These are phyloP conservation scores for Epinotia bilunana DNA, from an alignment of 2,888 invertebrate genomes.

Conservation along the genomic window DNA sequence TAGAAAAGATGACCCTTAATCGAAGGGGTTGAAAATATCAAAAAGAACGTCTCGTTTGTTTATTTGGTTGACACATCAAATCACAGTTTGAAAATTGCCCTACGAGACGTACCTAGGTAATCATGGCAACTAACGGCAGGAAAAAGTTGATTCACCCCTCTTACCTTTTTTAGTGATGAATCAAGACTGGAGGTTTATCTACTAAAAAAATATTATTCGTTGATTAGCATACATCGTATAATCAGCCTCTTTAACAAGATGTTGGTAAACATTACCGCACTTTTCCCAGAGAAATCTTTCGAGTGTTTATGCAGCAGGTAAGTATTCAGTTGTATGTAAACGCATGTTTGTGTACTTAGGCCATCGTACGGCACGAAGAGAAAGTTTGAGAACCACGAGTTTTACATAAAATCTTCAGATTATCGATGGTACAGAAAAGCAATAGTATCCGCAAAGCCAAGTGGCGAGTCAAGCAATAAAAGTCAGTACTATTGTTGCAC, in stretches of 20 bases:
- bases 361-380: background rate
- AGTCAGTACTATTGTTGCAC: too few species aligned
- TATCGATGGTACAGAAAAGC: background rate
- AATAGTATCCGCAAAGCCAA: too few species aligned
- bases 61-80: too few species aligned
- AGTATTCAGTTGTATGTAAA: constrained; percentile 6
- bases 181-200: background rate
- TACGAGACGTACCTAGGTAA: too few species aligned
- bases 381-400: constrained; percentile 10
- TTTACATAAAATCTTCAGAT: constrained; percentile 11
- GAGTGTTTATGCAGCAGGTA: background rate
- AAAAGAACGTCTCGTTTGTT: too few species aligned
- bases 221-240: background rate
- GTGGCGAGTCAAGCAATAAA: too few species aligned
- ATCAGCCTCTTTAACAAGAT: background rate
- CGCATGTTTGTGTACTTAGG: background rate
- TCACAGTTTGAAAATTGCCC: too few species aligned
- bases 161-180: too few species aligned
- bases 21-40: too few species aligned
- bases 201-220: background rate
- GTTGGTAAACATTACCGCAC: constrained; percentile 16
- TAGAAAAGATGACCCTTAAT: too few species aligned
- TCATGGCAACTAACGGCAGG: too few species aligned
- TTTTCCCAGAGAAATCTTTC: constrained; percentile 26
- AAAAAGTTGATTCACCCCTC: too few species aligned